These are phyloP conservation scores for Eumaeus atala DNA, from an alignment of 1,140 invertebrate genomes.

Conservation along the genomic window DNA sequence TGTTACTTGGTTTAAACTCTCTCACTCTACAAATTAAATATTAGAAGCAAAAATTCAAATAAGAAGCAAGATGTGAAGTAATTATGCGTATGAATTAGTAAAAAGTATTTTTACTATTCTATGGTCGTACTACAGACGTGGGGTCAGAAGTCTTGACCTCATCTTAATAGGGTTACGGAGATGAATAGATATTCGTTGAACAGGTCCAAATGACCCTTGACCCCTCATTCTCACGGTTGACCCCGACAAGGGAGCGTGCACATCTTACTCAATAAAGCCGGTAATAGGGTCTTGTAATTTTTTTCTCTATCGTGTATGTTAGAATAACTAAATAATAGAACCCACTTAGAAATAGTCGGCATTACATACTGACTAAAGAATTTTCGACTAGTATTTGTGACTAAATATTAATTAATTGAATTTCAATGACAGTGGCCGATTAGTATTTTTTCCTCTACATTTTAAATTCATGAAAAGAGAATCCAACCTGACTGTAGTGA, in stretches of 20 bases:
- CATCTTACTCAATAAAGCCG: conserved; percentile 22
- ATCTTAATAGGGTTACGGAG: conserved; percentile 35
- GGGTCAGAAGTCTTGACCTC: conserved; percentile 63
- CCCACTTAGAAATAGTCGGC: too few relatives aligned
- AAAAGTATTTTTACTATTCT: conserved; percentile 17
- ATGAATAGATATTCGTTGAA: conserved; percentile 45
- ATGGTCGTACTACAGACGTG: conserved; percentile 33
- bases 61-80: not conserved
- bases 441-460: too few relatives aligned
- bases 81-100: conserved; percentile 3
- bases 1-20: too few relatives aligned
- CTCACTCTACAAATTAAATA: too few relatives aligned
- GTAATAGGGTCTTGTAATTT: conserved; percentile 5
- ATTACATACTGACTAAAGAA: too few relatives aligned
- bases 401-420: too few relatives aligned
- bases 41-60: too few relatives aligned
- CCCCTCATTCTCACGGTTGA: conserved; percentile 58
- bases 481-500: too few relatives aligned
- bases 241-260: conserved; percentile 35
- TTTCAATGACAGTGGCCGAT: too few relatives aligned
- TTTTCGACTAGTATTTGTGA: too few relatives aligned
- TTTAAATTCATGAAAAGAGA: too few relatives aligned
- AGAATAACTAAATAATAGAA: too few relatives aligned
- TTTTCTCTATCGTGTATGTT: not conserved
- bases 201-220: conserved; percentile 58